Evolutionary conservation across 2,888 invertebrate species (phyloP), one percentile per base, ranked within the genome.

Genomic region (Pharmacophagus antenor): DNA sequence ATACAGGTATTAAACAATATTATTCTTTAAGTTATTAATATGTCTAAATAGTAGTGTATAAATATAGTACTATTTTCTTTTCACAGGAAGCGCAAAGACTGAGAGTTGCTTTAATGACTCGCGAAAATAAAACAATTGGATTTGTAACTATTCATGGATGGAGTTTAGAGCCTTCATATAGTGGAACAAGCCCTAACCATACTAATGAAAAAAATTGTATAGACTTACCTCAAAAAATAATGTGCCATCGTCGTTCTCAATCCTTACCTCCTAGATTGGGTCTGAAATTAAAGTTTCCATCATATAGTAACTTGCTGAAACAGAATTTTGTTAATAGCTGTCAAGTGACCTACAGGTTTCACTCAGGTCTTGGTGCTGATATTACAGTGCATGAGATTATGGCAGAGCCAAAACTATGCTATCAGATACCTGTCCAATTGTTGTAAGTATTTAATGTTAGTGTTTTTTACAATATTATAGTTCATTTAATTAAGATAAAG

Each of bases 341-440:
- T 72, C 90, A 93, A 78, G 94, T 93, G 63, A 94, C 96, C 5
- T 97, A 95, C 80, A 93, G 98, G 56, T 96, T 98, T 80, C 97
- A 97, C 79, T 98, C 98, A 0, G 97, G 97, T 0, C 91, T 97
- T 23, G 97, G 97, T 0, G 97, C 97, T 1, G 97, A 98, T 80
- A 96, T 98, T 54, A 96, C 96, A 66, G 97, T 98, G 2, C 96
- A 97, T 74, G 98, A 98, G 84, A 94, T 96, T 52, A 96, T 98
- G 95, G 95, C 96, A 0, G 98, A 98, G 81, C 95, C 97, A 68
- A 95, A 95, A 73, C 85, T 97, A 10, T 96, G 96, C 73, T 97
- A 95, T 76, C 92, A 93, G 50, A 93, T 98, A 81, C 98, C 98
- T 0, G 94, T 96, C 70, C 96, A 97, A 80, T 87, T 98, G 65